Base-by-base conservation (phyloP, 2,888 invertebrate genomes). In the Lampropteryx suffumata region DNA sequence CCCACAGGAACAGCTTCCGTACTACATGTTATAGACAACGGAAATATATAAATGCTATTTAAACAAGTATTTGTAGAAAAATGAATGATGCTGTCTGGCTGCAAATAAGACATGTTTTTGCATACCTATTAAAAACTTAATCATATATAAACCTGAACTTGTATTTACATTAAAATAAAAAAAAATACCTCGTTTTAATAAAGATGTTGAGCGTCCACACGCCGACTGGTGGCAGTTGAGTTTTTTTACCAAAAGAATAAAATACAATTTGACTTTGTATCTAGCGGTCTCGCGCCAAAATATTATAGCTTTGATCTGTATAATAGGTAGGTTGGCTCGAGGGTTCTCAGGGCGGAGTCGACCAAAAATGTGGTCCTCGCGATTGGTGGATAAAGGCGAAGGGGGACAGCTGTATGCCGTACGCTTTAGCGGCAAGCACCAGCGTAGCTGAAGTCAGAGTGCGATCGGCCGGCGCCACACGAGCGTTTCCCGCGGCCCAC, bases 301-400 rank as follows among this genome's bases (percentile, higher is more conserved):
- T 84, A 83, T 83, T 72, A 79, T 80, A 75, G 72, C 73, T 73
- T 73, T 71, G 75, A 69, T 76, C 74, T 75, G 78, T 84, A 77
- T 80, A 78, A 82, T 85, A 79, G 79, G 79, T 85, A 84, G 83
- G 80, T 81, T 71, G 81, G 79, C 75, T 75, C 69, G 63, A 57
- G 64, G 68, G 67, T 67, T 61, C 56, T 55, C 50, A 62, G 69
- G 84, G 85, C 82, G 86, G 86, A 61, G 82, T 74, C 67, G 56
- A 48, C 32, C 17, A 52, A 48, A 41, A 56, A 52, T 58, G 46
- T 58, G 57, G 58, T 56, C 21, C 14, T 13, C 46, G 58, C 14
- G 34, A 87, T 88, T 89, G 87, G 87, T 57, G 61, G 70, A 55
- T 34, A 39, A 12, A 29, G 17, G 51, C 43, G 67, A 69, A 62